Percentiles rank a stretch among this genome's conserved stretches.
phyloP scores from a whole-genome alignment of 2,113 vertebrate species.

The Phyllostomus hastatus region DNA sequence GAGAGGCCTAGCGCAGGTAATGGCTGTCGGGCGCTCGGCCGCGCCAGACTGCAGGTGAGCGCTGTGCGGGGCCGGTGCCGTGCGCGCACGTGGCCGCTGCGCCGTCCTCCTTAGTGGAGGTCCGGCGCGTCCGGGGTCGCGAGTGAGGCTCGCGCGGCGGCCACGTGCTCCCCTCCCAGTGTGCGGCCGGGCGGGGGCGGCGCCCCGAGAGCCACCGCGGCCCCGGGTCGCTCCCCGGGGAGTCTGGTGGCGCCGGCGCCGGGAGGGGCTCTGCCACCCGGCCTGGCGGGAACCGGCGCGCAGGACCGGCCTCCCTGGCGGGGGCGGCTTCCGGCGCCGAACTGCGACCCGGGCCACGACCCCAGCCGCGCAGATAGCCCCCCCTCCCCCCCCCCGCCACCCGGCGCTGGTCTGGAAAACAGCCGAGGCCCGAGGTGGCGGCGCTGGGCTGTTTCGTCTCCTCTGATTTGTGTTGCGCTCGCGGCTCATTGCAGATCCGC shows the following conservation, averaged over 20 bases:
- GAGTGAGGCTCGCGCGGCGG: not conserved
- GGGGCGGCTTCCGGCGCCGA: not conserved
- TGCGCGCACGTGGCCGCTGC: not conserved
- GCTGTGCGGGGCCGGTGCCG: not conserved
- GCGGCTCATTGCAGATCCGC: slow-evolving; percentile 56
- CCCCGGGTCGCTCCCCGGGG: not conserved
- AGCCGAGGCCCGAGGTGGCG: not conserved
- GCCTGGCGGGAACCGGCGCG: not conserved
- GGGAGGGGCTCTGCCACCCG: not conserved
- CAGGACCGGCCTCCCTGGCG: no score
- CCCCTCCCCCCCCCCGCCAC: not conserved
- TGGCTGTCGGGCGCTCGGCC: not conserved
- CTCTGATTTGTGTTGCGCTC: slow-evolving; percentile 54
- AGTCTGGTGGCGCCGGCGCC: not conserved
- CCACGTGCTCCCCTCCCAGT: not conserved
- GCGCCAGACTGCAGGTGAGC: not conserved
- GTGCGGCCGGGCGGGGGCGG: not conserved
- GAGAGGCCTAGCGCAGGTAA: not conserved
- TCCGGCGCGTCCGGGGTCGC: not conserved
- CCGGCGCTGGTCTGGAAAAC: slow-evolving; percentile 40
- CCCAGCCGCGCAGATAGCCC: not conserved
- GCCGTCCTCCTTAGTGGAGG: not conserved
- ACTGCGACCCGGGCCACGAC: not conserved
- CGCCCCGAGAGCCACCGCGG: not conserved
- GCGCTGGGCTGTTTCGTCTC: slow-evolving; percentile 31